Evolutionary conservation across 2,888 invertebrate genomes (phyloP).

Genomic region (Mythimna lalbum): DNA sequence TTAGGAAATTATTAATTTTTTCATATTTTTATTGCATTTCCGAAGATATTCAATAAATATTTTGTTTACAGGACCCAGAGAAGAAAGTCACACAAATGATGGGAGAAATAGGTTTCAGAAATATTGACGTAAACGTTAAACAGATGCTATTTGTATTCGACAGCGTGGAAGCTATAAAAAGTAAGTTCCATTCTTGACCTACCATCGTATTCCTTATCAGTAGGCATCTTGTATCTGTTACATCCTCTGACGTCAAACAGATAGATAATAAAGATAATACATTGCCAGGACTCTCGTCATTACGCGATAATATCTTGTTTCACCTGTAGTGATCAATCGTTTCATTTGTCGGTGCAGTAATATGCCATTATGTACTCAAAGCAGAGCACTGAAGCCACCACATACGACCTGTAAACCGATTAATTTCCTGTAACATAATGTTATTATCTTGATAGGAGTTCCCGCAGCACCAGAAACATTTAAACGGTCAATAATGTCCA

Average conservation of each 20-base stretch:
- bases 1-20: background rate
- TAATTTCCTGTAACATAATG: background rate
- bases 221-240: background rate
- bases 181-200: constrained; percentile 37
- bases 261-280: background rate
- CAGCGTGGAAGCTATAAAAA: constrained; percentile 55
- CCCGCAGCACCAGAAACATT: background rate
- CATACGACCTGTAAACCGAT: background rate
- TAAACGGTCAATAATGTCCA: background rate
- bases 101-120: constrained; percentile 90
- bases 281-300: background rate
- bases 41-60: background rate
- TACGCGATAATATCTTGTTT: background rate
- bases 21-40: background rate
- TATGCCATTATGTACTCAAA: background rate
- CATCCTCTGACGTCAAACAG: background rate
- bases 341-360: background rate
- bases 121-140: constrained; percentile 88
- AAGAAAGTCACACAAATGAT: constrained; percentile 88
- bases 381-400: background rate
- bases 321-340: background rate
- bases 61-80: constrained; percentile 83
- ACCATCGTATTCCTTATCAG: background rate
- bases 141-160: constrained; percentile 52
- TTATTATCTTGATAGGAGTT: background rate